Percentiles rank a stretch among this genome's conserved stretches.
Evolutionary conservation across 1,140 invertebrate species (phyloP).

Genomic region (Drosophila aff.): DNA sequence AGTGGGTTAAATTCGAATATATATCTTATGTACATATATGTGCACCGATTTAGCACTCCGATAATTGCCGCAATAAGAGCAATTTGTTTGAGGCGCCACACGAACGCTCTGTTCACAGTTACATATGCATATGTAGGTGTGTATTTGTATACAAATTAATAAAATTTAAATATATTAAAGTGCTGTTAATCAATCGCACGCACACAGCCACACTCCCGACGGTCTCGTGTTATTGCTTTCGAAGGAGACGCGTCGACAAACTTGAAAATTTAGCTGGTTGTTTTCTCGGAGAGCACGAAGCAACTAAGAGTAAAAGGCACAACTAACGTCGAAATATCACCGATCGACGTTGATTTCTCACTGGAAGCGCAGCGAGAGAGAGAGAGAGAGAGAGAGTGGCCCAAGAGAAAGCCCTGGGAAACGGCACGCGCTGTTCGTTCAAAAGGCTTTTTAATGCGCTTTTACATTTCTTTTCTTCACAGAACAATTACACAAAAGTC

Average conservation of each 20-base stretch:
- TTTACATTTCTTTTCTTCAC: constrained; percentile 1
- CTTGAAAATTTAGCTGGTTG: constrained; percentile 38
- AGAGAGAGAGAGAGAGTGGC: neutral
- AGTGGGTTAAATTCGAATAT: constrained; percentile 17
- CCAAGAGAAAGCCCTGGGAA: neutral
- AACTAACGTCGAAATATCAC: constrained; percentile 8
- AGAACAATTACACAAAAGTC: constrained; percentile 12
- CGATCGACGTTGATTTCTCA: constrained; percentile 32
- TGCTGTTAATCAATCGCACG: constrained; percentile 35
- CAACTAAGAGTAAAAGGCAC: constrained; percentile 16
- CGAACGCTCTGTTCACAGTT: constrained; percentile 12
- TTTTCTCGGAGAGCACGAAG: constrained; percentile 30
- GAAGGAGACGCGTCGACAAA: constrained; percentile 45
- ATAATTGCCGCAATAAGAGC: constrained; percentile 43
- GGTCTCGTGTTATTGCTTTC: constrained; percentile 28
- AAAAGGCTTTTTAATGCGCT: neutral
- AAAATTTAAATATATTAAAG: constrained; percentile 52
- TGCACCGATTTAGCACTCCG: constrained; percentile 8
- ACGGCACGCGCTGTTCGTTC: constrained; percentile 19
- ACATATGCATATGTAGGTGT: neutral
- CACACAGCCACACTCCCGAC: constrained; percentile 20
- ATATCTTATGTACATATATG: constrained; percentile 5
- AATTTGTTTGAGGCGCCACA: constrained; percentile 56
- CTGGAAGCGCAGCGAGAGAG: constrained; percentile 7
- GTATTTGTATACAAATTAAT: constrained; percentile 33